A percentile compares a stretch with the other conserved stretches of the same genome.
phyloP scores from a whole-genome alignment of 2,113 vertebrate genomes.

The Budorcas taxicolor region DNA sequence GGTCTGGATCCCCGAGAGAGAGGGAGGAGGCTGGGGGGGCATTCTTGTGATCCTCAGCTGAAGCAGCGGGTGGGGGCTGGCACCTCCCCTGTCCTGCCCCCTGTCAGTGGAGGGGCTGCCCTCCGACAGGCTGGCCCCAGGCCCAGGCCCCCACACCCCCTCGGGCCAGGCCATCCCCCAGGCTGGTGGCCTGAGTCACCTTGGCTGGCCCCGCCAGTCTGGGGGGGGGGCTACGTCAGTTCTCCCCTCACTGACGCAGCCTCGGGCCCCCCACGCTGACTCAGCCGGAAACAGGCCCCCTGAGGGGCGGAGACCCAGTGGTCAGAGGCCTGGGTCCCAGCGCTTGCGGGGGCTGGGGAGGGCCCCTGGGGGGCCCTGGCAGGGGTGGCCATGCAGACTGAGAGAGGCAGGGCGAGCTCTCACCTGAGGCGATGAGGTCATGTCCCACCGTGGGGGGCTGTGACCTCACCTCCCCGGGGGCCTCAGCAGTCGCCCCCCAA shows the following conservation, averaged over 20 bases:
- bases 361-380: slow-evolving; percentile 47
- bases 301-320: slow-evolving; percentile 59
- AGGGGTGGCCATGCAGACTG: neutral
- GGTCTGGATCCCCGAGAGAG: neutral
- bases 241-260: slow-evolving; percentile 70
- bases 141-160: slow-evolving; percentile 7
- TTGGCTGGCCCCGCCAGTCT: slow-evolving; percentile 53
- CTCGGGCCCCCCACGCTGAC: slow-evolving; percentile 67
- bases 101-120: neutral
- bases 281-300: slow-evolving; percentile 75
- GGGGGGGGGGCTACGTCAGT: slow-evolving; percentile 63
- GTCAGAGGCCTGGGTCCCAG: slow-evolving; percentile 60
- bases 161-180: slow-evolving; percentile 38
- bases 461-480: slow-evolving; percentile 66
- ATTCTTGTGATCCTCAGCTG: neutral
- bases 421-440: slow-evolving; percentile 70
- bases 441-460: slow-evolving; percentile 56
- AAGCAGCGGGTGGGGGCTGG: neutral
- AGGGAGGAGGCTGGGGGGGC: neutral
- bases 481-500: neutral
- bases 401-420: neutral
- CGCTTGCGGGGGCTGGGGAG: neutral
- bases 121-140: neutral
- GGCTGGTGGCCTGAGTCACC: slow-evolving; percentile 72
- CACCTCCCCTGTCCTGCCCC: neutral